A percentile compares a stretch with the other conserved stretches of the same genome.
Evolutionary conservation across 2,888 invertebrate genomes (phyloP).

Genomic region (Sarcophaga subvicina): DNA sequence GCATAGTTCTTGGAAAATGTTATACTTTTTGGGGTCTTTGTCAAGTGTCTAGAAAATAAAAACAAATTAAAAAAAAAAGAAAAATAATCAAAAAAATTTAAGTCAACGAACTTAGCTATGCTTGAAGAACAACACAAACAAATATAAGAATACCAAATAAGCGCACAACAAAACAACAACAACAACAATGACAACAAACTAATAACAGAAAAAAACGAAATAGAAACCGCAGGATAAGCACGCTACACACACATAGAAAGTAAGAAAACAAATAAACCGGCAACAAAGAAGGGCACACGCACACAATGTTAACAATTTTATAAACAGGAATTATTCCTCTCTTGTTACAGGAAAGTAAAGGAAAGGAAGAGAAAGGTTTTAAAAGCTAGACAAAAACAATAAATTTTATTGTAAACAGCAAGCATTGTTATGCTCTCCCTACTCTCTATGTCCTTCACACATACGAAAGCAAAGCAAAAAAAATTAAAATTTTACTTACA

Average conservation of each 20-base stretch:
- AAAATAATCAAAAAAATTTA: background rate
- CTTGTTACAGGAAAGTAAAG: background rate
- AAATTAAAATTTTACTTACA: conserved; percentile 41
- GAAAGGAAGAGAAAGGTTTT: background rate
- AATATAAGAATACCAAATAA: background rate
- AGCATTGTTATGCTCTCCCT: background rate
- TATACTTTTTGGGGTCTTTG: background rate
- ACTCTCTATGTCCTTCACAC: background rate
- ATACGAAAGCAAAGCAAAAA: background rate
- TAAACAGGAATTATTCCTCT: no score
- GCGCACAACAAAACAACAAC: background rate
- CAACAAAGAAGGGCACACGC: background rate
- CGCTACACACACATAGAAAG: conserved; percentile 15
- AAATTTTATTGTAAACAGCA: background rate
- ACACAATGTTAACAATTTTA: background rate
- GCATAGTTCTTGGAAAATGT: background rate
- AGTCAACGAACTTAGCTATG: conserved; percentile 52
- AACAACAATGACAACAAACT: conserved; percentile 23
- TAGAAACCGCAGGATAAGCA: conserved; percentile 42
- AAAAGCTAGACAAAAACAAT: background rate
- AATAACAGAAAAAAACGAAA: background rate
- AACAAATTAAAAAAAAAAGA: background rate
- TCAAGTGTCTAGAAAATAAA: conserved; percentile 5
- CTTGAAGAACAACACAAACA: background rate
- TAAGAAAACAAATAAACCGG: background rate